Evolutionary conservation across 2,797 vertebrate genomes (phyloP).

Genomic region (Acomys russatus): DNA sequence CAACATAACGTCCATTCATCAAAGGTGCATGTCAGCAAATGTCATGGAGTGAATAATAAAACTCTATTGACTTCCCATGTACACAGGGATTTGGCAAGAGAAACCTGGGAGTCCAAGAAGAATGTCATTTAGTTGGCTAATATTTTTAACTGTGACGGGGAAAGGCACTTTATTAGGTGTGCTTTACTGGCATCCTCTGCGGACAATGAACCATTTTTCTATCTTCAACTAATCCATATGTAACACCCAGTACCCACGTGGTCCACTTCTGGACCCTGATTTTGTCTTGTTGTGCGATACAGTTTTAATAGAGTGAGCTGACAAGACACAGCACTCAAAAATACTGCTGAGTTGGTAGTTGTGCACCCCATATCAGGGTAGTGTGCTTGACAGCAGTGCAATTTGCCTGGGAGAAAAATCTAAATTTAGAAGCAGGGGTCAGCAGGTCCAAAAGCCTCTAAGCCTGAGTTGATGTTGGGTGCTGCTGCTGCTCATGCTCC

Average conservation of each 20-base stretch:
- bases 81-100: background rate
- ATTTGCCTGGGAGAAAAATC: slow-evolving; percentile 33
- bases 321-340: slow-evolving; percentile 47
- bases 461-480: slow-evolving; percentile 52
- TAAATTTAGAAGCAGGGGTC: slow-evolving; percentile 45
- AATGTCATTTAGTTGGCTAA: slow-evolving; percentile 21
- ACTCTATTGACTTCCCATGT: background rate
- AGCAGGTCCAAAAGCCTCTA: slow-evolving; percentile 50
- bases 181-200: slow-evolving; percentile 31
- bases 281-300: slow-evolving; percentile 25
- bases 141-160: slow-evolving; percentile 20
- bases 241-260: background rate
- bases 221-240: slow-evolving; percentile 9
- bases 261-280: slow-evolving; percentile 4
- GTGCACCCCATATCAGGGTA: background rate
- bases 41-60: background rate
- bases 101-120: background rate
- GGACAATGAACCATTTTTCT: slow-evolving; percentile 4
- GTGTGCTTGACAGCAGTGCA: slow-evolving; percentile 7
- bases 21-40: slow-evolving; percentile 18
- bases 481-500: background rate
- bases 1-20: background rate
- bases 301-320: slow-evolving; percentile 37
- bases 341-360: slow-evolving; percentile 42
- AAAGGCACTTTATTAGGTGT: slow-evolving; percentile 41